Conservation (phyloP, 2,797 vertebrate genomes). For the Gouania willdenowi region DNA sequence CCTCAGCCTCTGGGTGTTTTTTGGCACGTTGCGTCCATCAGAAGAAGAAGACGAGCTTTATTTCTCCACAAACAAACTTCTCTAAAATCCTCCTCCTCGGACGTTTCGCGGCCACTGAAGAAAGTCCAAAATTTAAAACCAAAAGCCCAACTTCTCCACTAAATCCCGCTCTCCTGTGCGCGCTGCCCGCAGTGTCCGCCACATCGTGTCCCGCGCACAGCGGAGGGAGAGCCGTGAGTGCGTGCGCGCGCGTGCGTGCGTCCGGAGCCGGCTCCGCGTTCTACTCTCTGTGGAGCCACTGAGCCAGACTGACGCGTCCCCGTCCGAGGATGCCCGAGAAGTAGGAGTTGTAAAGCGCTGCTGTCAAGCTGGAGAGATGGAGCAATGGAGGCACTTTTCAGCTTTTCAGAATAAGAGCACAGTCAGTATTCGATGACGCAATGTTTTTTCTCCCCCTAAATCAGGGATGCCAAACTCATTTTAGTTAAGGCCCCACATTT, state of each 20-base stretch:
- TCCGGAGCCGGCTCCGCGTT: slow-evolving; percentile 7
- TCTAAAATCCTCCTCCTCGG: slow-evolving; percentile 35
- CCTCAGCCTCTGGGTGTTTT: slow-evolving; percentile 9
- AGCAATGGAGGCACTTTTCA: rapidly evolving
- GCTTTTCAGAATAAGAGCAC: slow-evolving; percentile 37
- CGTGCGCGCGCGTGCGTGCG: slow-evolving; percentile 6
- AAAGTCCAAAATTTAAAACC: slow-evolving; percentile 18
- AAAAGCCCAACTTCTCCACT: slow-evolving; percentile 38
- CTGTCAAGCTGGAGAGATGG: not conserved
- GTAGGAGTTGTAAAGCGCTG: slow-evolving; percentile 34
- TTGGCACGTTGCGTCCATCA: slow-evolving; percentile 17
- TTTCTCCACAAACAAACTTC: slow-evolving; percentile 34
- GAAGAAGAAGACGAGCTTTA: not conserved
- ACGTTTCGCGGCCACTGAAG: not conserved
- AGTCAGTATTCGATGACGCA: not conserved
- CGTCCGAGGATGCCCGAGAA: slow-evolving; percentile 49
- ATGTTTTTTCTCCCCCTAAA: too few relatives aligned
- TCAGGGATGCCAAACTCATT: too few relatives aligned
- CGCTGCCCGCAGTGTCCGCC: slow-evolving; percentile 41
- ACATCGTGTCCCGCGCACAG: slow-evolving; percentile 22
- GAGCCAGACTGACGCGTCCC: slow-evolving; percentile 54
- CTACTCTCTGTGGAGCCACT: slow-evolving; percentile 21
- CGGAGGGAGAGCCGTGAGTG: slow-evolving; percentile 1
- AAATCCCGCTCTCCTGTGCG: slow-evolving; percentile 39
- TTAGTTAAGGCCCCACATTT: too few relatives aligned